A percentile compares a stretch with the other conserved stretches of the same genome.
Conservation (phyloP, 2,113 vertebrate genomes). For the Heptranchias perlo region DNA sequence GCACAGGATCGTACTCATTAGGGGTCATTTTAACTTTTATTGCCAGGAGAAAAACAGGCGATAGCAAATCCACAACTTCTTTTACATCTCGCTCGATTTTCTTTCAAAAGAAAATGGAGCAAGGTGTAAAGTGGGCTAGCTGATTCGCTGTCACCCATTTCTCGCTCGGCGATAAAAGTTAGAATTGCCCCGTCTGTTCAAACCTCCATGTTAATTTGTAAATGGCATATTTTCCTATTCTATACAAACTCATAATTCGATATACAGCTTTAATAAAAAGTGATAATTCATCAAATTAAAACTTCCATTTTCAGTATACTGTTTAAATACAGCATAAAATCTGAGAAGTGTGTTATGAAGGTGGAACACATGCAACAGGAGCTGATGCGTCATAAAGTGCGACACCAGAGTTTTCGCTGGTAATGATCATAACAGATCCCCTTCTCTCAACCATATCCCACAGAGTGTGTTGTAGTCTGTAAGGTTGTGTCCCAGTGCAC, state of each 20-base stretch:
- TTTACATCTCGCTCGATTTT: neutral
- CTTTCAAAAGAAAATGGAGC: neutral
- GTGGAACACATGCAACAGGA: neutral
- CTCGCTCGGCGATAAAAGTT: neutral
- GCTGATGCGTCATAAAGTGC: neutral
- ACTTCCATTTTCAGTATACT: neutral
- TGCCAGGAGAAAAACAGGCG: neutral
- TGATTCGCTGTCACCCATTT: neutral
- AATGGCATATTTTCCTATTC: neutral
- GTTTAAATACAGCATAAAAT: neutral
- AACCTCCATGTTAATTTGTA: neutral
- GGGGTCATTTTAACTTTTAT: neutral
- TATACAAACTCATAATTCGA: neutral
- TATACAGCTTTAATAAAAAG: neutral
- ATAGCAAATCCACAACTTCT: neutral
- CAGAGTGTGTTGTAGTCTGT: neutral
- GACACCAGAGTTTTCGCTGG: neutral
- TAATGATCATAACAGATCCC: neutral
- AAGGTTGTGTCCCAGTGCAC: neutral
- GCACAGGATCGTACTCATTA: neutral
- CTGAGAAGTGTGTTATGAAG: neutral
- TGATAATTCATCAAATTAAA: neutral
- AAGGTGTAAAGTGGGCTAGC: neutral
- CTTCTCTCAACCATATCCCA: neutral
- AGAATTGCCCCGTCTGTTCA: neutral